These are phyloP conservation scores for Magallana nippona DNA, from an alignment of 2,888 invertebrate genomes.

Conservation along the genomic window DNA sequence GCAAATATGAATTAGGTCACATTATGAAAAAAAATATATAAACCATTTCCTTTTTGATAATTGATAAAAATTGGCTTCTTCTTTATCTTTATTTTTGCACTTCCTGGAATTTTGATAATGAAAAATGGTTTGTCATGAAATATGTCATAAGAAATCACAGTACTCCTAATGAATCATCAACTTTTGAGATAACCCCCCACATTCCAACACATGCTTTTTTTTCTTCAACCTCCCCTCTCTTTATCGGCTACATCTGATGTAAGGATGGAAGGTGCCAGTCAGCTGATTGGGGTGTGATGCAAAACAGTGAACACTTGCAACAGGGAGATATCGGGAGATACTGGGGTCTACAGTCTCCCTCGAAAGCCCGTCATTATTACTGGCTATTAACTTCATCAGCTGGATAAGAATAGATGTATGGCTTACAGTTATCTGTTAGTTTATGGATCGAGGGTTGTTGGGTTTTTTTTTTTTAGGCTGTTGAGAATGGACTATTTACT, in stretches of 20 bases:
- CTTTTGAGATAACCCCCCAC: constrained; percentile 6
- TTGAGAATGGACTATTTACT: neutral
- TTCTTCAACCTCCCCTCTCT: neutral
- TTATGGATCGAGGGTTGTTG: neutral
- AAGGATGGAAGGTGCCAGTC: neutral
- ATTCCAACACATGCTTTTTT: constrained; percentile 29
- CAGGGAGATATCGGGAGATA: neutral
- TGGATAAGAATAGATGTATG: constrained; percentile 2
- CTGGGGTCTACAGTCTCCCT: neutral
- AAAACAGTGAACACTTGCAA: neutral
- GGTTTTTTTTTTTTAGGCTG: neutral
- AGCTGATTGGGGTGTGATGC: constrained; percentile 27
- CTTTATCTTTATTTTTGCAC: neutral
- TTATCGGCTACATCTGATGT: constrained; percentile 20
- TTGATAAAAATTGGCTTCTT: neutral
- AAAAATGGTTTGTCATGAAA: neutral
- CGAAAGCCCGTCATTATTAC: neutral
- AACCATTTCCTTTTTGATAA: neutral
- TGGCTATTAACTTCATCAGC: neutral
- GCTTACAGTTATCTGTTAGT: neutral
- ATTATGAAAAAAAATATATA: neutral
- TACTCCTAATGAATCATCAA: neutral
- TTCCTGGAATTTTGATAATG: constrained; percentile 15
- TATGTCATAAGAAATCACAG: neutral
- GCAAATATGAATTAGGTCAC: neutral